Conservation (phyloP, 2,113 vertebrate genomes). For the Prolemur simus region DNA sequence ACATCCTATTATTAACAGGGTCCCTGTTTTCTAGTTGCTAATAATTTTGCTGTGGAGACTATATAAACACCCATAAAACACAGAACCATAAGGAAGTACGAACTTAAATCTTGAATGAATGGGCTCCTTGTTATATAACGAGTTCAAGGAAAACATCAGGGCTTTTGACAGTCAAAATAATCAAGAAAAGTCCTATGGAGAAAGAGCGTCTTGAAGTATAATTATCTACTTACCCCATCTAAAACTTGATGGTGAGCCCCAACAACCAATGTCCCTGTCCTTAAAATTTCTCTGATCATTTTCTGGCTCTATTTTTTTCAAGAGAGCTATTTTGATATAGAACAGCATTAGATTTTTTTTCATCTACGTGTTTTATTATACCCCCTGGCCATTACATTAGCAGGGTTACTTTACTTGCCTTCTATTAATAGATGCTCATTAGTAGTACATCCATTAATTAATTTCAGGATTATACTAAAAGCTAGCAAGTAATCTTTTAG, state of each 20-base stretch:
- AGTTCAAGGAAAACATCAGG: neutral
- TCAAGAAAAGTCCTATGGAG: neutral
- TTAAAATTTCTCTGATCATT: neutral
- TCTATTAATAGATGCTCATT: slow-evolving; percentile 57
- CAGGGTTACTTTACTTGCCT: neutral
- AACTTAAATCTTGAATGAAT: neutral
- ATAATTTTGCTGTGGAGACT: neutral
- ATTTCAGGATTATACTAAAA: slow-evolving; percentile 60
- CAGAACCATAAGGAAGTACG: neutral
- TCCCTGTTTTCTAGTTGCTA: neutral
- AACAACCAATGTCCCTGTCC: neutral
- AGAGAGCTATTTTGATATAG: neutral
- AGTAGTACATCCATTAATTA: slow-evolving; percentile 36
- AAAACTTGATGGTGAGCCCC: neutral
- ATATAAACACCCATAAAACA: neutral
- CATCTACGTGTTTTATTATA: slow-evolving; percentile 11
- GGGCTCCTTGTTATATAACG: neutral
- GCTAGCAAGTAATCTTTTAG: neutral
- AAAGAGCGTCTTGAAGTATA: neutral
- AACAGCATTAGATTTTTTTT: neutral
- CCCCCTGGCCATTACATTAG: neutral
- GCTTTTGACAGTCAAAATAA: neutral
- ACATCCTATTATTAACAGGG: neutral
- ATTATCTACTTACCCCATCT: neutral
- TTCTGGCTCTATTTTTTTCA: neutral